These are phyloP conservation scores for Crotophaga sulcirostris DNA, from an alignment of 2,113 vertebrate species.

Conservation along the genomic window DNA sequence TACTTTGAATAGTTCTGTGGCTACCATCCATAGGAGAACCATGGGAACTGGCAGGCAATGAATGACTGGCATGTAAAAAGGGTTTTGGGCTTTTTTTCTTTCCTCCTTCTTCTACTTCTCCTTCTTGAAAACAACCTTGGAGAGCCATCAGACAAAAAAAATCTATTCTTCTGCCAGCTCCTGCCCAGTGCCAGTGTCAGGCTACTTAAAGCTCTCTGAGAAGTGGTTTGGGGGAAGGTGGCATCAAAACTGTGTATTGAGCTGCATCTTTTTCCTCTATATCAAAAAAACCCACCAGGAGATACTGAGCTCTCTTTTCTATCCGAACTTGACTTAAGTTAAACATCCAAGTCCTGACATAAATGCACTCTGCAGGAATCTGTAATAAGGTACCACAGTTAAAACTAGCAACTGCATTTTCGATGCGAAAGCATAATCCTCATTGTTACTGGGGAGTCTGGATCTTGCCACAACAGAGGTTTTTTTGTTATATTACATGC, in stretches of 20 bases:
- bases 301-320: neutral
- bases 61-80: slow-evolving; percentile 47
- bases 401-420: slow-evolving; percentile 52
- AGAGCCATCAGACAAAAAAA: slow-evolving; percentile 55
- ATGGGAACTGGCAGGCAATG: slow-evolving; percentile 48
- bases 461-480: slow-evolving; percentile 30
- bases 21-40: slow-evolving; percentile 53
- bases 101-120: neutral
- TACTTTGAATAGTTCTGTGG: slow-evolving; percentile 52
- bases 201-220: slow-evolving; percentile 55
- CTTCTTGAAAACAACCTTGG: slow-evolving; percentile 57
- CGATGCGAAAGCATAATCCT: slow-evolving; percentile 6
- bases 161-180: slow-evolving; percentile 36
- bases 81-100: neutral
- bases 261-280: neutral
- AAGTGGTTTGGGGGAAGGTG: slow-evolving; percentile 7
- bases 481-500: slow-evolving; percentile 59
- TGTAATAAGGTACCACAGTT: slow-evolving; percentile 39
- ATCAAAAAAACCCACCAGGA: neutral
- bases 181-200: slow-evolving; percentile 50
- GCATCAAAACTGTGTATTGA: neutral
- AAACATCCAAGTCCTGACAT: slow-evolving; percentile 1
- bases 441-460: slow-evolving; percentile 39
- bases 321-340: neutral
- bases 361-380: slow-evolving; percentile 14